phyloP scores from a whole-genome alignment of 1,140 invertebrate species.

The Ostrea denselamellosa region DNA sequence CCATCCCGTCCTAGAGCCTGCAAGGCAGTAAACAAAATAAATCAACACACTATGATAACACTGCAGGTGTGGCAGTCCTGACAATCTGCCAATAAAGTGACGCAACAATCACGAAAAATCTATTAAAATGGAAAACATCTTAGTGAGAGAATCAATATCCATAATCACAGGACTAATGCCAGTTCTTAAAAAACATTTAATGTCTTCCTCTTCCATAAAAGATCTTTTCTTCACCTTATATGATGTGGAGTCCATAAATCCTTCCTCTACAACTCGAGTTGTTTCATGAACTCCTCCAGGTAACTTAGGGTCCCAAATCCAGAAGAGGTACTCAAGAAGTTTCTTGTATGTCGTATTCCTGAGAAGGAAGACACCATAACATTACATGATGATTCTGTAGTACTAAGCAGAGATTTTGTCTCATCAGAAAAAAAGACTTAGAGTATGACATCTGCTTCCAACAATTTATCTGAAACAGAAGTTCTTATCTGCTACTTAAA shows the following conservation, averaged over 20 bases:
- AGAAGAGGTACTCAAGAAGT: constrained; percentile 76
- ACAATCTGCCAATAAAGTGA: no score
- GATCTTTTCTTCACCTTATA: constrained; percentile 68
- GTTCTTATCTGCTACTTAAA: not conserved
- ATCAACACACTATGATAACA: no score
- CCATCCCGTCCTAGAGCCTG: constrained; percentile 75
- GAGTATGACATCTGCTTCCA: not conserved
- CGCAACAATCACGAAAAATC: no score
- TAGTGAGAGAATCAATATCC: no score
- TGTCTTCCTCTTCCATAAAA: not conserved
- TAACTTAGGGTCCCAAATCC: constrained; percentile 76
- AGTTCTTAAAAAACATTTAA: no score
- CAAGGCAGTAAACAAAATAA: not conserved
- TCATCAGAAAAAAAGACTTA: not conserved
- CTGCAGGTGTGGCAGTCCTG: no score
- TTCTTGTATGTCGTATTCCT: constrained; percentile 74
- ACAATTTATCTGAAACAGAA: not conserved
- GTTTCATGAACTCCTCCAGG: constrained; percentile 70
- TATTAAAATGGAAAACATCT: no score
- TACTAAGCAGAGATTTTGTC: no score
- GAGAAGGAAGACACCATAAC: no score
- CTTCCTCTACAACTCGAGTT: constrained; percentile 74
- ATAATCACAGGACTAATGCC: no score
- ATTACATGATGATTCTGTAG: not conserved
- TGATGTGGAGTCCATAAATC: constrained; percentile 74